Conservation (phyloP, 1,140 invertebrate genomes). For the Mya arenaria region DNA sequence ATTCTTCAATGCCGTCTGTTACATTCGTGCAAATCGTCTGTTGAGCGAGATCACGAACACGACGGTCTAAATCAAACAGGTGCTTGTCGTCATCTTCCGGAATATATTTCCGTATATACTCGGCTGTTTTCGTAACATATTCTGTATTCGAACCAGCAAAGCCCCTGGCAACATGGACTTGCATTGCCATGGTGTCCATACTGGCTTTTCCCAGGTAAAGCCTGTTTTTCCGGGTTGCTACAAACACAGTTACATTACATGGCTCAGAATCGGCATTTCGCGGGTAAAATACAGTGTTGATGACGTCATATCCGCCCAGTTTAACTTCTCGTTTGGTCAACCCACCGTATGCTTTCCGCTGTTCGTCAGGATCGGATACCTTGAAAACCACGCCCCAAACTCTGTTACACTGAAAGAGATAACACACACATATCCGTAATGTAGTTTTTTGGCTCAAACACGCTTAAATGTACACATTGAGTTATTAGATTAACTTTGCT, state of each 20-base stretch:
- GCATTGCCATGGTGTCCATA: slow-evolving; percentile 86
- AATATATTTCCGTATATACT: slow-evolving; percentile 90
- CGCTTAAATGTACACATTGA: no score
- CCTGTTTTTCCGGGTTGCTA: slow-evolving; percentile 87
- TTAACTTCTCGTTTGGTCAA: slow-evolving; percentile 89
- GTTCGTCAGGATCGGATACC: slow-evolving; percentile 83
- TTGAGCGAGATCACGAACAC: slow-evolving; percentile 40
- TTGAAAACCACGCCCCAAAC: slow-evolving; percentile 92
- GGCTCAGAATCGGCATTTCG: slow-evolving; percentile 58
- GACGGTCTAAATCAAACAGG: slow-evolving; percentile 83
- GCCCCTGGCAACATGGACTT: slow-evolving; percentile 85
- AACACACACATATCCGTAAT: no score
- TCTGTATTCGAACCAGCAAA: slow-evolving; percentile 86
- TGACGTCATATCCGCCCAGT: slow-evolving; percentile 89
- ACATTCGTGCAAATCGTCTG: background rate
- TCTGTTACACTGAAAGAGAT: slow-evolving; percentile 85
- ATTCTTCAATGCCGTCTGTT: background rate
- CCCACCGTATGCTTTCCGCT: slow-evolving; percentile 86
- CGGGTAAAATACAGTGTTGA: slow-evolving; percentile 88
- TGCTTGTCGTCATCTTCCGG: slow-evolving; percentile 90
- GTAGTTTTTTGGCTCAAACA: no score
- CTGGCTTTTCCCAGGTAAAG: slow-evolving; percentile 90
- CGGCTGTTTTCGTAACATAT: slow-evolving; percentile 90
- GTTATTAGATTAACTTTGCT: no score
- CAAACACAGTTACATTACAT: slow-evolving; percentile 86